Percentiles rank a stretch among this genome's conserved stretches.
Evolutionary conservation across 1,140 invertebrate genomes (phyloP).

Genomic region (Phenacoccus solenopsis): DNA sequence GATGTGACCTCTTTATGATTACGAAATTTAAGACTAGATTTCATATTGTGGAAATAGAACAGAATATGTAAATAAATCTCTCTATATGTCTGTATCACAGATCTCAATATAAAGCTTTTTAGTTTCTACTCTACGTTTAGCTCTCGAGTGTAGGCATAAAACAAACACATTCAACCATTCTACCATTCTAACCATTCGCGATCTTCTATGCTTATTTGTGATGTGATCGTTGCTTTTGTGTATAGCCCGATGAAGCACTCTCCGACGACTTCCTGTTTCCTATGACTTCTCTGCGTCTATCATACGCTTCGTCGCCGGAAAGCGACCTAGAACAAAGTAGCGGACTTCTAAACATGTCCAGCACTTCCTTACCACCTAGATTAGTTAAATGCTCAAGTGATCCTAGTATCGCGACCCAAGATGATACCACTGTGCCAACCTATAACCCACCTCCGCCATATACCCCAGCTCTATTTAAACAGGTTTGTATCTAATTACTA

Average conservation of each 20-base stretch:
- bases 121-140: too few relatives aligned
- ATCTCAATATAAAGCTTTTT: too few relatives aligned
- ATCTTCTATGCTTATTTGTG: too few relatives aligned
- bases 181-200: too few relatives aligned
- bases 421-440: slow-evolving; percentile 40
- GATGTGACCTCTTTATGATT: too few relatives aligned
- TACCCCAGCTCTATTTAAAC: slow-evolving; percentile 35
- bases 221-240: slow-evolving; percentile 28
- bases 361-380: slow-evolving; percentile 43
- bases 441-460: slow-evolving; percentile 59
- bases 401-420: slow-evolving; percentile 64
- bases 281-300: slow-evolving; percentile 81
- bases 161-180: too few relatives aligned
- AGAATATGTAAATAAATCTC: too few relatives aligned
- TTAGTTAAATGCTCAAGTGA: slow-evolving; percentile 74
- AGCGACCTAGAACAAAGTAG: slow-evolving; percentile 81
- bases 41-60: too few relatives aligned
- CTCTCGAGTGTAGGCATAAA: too few relatives aligned
- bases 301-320: slow-evolving; percentile 90
- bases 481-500: slow-evolving; percentile 25
- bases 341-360: slow-evolving; percentile 46
- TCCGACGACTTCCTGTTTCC: slow-evolving; percentile 96
- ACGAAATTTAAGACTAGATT: too few relatives aligned
- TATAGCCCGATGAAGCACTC: slow-evolving; percentile 65
- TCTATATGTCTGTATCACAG: too few relatives aligned